Conservation (phyloP, 1,140 invertebrate genomes). For the Drosophila azteca region DNA sequence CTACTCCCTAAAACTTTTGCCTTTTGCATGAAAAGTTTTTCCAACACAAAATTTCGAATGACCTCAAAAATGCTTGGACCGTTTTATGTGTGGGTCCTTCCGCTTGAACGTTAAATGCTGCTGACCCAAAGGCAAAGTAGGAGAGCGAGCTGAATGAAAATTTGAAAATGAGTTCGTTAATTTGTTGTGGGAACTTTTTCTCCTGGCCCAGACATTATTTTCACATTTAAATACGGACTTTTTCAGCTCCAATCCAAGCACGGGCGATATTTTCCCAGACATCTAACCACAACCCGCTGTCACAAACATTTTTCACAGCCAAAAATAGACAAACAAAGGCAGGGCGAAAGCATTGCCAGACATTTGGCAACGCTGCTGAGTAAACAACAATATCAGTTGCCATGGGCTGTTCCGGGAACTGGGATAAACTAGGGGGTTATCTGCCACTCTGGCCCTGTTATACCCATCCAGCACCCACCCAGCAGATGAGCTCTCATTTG, state of each 20-base stretch:
- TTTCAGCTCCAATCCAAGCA: not conserved
- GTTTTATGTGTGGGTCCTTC: not conserved
- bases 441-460: slow-evolving; percentile 10
- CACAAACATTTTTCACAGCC: slow-evolving; percentile 25
- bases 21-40: slow-evolving; percentile 43
- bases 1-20: slow-evolving; percentile 59
- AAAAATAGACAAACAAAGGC: slow-evolving; percentile 14
- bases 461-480: slow-evolving; percentile 6
- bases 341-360: slow-evolving; percentile 18
- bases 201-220: slow-evolving; percentile 13
- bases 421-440: slow-evolving; percentile 32
- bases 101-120: slow-evolving; percentile 13
- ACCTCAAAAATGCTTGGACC: slow-evolving; percentile 42
- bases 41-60: slow-evolving; percentile 34
- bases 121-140: slow-evolving; percentile 29
- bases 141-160: slow-evolving; percentile 12
- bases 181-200: slow-evolving; percentile 25
- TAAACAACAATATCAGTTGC: slow-evolving; percentile 65
- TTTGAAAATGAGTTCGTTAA: slow-evolving; percentile 45
- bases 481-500: slow-evolving; percentile 38
- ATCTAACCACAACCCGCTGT: slow-evolving; percentile 10
- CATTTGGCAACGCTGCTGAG: slow-evolving; percentile 35
- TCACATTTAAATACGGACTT: slow-evolving; percentile 30
- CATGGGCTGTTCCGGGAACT: slow-evolving; percentile 7
- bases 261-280: slow-evolving; percentile 5